Percentiles rank a stretch among this genome's conserved stretches.
These are phyloP conservation scores for Hermatobates lingyangjiaoensis DNA, from an alignment of 1,140 invertebrate genomes.

Conservation along the genomic window DNA sequence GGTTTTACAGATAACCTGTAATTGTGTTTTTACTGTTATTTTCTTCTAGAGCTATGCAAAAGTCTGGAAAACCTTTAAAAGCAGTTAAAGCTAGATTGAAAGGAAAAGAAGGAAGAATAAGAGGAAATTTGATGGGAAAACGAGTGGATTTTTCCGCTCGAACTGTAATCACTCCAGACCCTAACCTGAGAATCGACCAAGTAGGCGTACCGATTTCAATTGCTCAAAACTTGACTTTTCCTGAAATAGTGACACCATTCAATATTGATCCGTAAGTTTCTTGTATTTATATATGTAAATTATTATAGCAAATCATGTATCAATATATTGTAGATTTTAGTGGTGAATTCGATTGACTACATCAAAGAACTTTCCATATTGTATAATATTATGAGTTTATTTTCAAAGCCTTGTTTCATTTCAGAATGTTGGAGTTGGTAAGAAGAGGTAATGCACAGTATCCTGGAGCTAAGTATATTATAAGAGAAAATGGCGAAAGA, in stretches of 20 bases:
- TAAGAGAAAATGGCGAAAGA: slow-evolving; percentile 93
- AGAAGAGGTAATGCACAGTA: slow-evolving; percentile 92
- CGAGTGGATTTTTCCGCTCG: slow-evolving; percentile 98
- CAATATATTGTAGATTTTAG: background rate
- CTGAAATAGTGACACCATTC: slow-evolving; percentile 97
- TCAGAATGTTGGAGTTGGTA: slow-evolving; percentile 89
- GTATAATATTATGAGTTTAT: no score
- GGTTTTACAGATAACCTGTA: background rate
- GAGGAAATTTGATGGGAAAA: slow-evolving; percentile 99
- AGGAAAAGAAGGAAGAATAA: slow-evolving; percentile 92
- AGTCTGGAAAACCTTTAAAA: slow-evolving; percentile 95
- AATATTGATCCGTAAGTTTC: slow-evolving; percentile 73
- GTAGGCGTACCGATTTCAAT: slow-evolving; percentile 96
- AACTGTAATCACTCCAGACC: slow-evolving; percentile 99
- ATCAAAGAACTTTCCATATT: no score
- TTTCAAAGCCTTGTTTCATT: slow-evolving; percentile 20
- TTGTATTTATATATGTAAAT: no score
- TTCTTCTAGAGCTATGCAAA: slow-evolving; percentile 74
- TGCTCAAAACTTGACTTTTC: slow-evolving; percentile 97
- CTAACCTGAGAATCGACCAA: slow-evolving; percentile 94
- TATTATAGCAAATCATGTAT: no score
- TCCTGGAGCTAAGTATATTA: slow-evolving; percentile 98
- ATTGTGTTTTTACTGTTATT: slow-evolving; percentile 7
- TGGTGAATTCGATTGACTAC: no score
- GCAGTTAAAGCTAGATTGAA: slow-evolving; percentile 82